Conservation (phyloP, 2,888 invertebrate genomes). For the Timema podura region DNA sequence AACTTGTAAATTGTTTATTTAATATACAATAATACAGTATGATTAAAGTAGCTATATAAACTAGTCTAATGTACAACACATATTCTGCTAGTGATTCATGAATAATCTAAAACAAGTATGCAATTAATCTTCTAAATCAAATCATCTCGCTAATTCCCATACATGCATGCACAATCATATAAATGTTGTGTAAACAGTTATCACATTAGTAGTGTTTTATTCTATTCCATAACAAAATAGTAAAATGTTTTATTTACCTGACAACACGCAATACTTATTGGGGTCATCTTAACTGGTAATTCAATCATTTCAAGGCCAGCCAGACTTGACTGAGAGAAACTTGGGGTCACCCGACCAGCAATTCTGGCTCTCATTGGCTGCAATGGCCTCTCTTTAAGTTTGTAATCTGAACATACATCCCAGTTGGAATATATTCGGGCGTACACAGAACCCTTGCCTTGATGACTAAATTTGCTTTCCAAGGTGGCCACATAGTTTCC, state of each 20-base stretch:
- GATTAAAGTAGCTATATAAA: too few relatives aligned
- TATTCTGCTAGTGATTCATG: too few relatives aligned
- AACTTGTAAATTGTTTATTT: too few relatives aligned
- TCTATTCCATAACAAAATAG: slow-evolving; percentile 18
- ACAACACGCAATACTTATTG: slow-evolving; percentile 60
- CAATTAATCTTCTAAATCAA: too few relatives aligned
- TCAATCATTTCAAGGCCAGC: slow-evolving; percentile 68
- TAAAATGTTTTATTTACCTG: slow-evolving; percentile 45
- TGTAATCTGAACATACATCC: slow-evolving; percentile 52
- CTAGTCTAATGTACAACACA: too few relatives aligned
- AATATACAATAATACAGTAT: too few relatives aligned
- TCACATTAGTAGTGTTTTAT: background rate
- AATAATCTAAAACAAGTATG: too few relatives aligned
- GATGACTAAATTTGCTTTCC: slow-evolving; percentile 52
- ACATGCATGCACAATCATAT: too few relatives aligned
- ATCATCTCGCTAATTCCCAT: too few relatives aligned
- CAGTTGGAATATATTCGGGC: slow-evolving; percentile 73
- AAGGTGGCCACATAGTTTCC: slow-evolving; percentile 63
- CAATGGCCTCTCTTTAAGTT: slow-evolving; percentile 29
- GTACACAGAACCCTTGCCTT: slow-evolving; percentile 46
- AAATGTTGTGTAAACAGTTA: too few relatives aligned
- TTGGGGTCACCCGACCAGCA: slow-evolving; percentile 70
- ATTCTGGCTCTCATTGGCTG: slow-evolving; percentile 56
- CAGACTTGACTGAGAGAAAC: slow-evolving; percentile 57
- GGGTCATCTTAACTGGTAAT: slow-evolving; percentile 58